Evolutionary conservation across 2,113 vertebrate species (phyloP).

Genomic region (Hyperopisus bebe): DNA sequence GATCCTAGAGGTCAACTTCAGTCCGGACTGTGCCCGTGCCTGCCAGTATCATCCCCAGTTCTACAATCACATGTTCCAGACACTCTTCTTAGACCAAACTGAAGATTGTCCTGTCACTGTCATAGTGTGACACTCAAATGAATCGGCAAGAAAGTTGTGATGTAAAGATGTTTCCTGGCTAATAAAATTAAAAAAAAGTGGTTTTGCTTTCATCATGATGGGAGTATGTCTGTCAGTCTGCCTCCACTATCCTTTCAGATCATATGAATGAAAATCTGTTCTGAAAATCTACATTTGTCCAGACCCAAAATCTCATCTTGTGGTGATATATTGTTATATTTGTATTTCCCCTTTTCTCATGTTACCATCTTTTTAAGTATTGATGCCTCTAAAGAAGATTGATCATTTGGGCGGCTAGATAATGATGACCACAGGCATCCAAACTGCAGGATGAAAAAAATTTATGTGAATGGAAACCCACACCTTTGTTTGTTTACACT

Average conservation of each 20-base stretch:
- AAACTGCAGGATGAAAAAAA: too few species aligned
- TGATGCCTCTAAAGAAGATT: too few species aligned
- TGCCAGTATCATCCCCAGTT: constrained; percentile 86
- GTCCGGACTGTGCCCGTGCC: constrained; percentile 88
- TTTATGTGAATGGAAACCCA: too few species aligned
- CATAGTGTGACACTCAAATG: constrained; percentile 52
- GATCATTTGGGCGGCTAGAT: too few species aligned
- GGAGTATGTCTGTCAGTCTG: background rate
- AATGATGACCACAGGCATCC: too few species aligned
- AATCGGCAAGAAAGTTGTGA: background rate
- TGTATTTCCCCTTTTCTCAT: background rate
- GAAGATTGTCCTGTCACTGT: constrained; percentile 63
- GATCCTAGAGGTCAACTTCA: constrained; percentile 91
- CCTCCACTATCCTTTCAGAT: background rate
- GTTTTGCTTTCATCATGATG: background rate
- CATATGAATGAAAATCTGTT: too few species aligned
- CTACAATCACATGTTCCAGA: constrained; percentile 91
- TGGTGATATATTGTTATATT: background rate
- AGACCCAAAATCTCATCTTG: too few species aligned
- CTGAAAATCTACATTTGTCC: too few species aligned
- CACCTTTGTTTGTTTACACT: too few species aligned
- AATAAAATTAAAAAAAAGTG: background rate
- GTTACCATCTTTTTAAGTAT: background rate
- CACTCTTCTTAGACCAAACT: constrained; percentile 77
- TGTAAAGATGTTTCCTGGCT: background rate